These are phyloP conservation scores for Drosophila eugracilis DNA, from an alignment of 1,140 invertebrate genomes.

Conservation along the genomic window DNA sequence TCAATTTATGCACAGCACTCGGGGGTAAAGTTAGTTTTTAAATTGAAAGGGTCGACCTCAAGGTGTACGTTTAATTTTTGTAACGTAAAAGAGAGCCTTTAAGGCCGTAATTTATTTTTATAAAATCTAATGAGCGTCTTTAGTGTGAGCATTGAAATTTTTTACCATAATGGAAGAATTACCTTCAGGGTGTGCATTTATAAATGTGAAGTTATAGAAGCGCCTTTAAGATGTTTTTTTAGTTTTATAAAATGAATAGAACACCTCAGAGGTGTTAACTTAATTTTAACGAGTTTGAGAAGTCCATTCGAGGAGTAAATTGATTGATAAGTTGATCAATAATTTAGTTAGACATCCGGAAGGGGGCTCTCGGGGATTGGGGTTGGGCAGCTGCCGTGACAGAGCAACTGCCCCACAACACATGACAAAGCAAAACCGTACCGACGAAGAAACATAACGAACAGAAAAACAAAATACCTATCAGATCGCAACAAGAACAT, in stretches of 20 bases:
- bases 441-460: slow-evolving; percentile 25
- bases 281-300: neutral
- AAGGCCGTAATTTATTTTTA: neutral
- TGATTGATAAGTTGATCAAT: neutral
- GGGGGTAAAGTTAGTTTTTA: neutral
- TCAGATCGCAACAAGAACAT: slow-evolving; percentile 43
- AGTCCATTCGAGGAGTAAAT: neutral
- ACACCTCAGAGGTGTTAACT: slow-evolving; percentile 5
- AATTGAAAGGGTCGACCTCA: neutral
- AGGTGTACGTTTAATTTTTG: neutral
- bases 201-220: slow-evolving; percentile 2
- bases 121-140: neutral
- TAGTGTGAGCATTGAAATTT: neutral
- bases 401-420: slow-evolving; percentile 35
- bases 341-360: slow-evolving; percentile 8
- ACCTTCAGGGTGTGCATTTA: slow-evolving; percentile 9
- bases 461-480: slow-evolving; percentile 31
- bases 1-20: neutral
- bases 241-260: slow-evolving; percentile 5
- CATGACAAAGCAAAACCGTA: slow-evolving; percentile 57
- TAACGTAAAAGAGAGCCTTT: neutral
- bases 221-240: slow-evolving; percentile 1
- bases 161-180: neutral
- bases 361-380: neutral
- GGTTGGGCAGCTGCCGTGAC: slow-evolving; percentile 60